Base-by-base conservation (phyloP, 2,888 invertebrate species). In the Spodoptera littoralis region DNA sequence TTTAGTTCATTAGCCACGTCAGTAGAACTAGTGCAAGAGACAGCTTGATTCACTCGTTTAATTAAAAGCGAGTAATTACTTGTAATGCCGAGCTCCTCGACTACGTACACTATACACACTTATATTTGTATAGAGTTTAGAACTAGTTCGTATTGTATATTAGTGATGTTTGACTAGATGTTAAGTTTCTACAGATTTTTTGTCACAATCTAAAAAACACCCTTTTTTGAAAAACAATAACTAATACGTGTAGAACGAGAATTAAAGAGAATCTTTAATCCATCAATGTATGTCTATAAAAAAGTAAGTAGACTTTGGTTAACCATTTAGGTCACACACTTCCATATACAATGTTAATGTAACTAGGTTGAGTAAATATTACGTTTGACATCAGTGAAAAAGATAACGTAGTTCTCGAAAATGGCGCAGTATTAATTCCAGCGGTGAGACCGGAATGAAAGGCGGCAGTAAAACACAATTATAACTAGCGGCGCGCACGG, bases 41-140 rank as follows among this genome's bases (percentile, higher is more conserved):
- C 75, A 70, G 67, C 77, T 64, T 73, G 70, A 79, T 72, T 79
- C 70, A 76, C 63, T 61, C 67, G 64, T 73, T 75, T 79, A 77
- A 79, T 79, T 79, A 79, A 79, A 79, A 70, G 53, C 77, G 48
- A 69, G 77, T 77, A 79, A 79, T 79, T 69, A 75, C 75, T 73
- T 68, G 73, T 75, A 77, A 73, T 61, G 46, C 36, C 54, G 50
- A 65, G 71, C 77, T 70, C 61, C 65, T 44, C 12, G 44, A 62
- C 66, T 54, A 49, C 24, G 45, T 36, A 36, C 36, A 36, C 36
- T 36, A 36, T 9, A 36, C 6, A 36, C 36, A 36, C 36, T 36
- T 36, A 36, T 36, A 36, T 36, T 9, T 36, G 9, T 36, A 36
- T 6, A 30, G 1, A 8, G 36, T 36, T 36, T 36, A 36, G 36